Percentiles rank a stretch among this genome's conserved stretches.
phyloP scores from a whole-genome alignment of 2,113 vertebrate species.

The Carollia perspicillata region DNA sequence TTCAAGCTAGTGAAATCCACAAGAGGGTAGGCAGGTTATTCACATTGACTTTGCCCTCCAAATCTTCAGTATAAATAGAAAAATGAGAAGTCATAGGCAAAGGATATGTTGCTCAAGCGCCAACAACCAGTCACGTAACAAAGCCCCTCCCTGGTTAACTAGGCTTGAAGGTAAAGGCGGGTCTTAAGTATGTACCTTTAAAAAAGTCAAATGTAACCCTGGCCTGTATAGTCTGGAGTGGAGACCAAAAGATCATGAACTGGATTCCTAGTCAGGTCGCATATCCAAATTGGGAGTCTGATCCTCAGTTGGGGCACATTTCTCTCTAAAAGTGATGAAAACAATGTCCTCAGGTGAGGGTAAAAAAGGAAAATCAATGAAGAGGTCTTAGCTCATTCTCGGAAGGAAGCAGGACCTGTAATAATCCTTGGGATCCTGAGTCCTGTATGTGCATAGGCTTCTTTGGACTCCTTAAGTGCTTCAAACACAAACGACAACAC shows the following conservation, averaged over 20 bases:
- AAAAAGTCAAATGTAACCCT: background rate
- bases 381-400: background rate
- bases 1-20: conserved; percentile 31
- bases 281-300: too few relatives aligned
- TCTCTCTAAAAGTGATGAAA: background rate
- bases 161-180: background rate
- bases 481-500: background rate
- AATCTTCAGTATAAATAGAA: conserved; percentile 1
- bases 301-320: too few relatives aligned
- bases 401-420: background rate
- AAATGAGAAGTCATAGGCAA: background rate
- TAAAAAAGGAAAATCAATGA: background rate
- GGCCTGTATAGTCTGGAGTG: too few relatives aligned
- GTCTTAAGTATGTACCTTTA: background rate
- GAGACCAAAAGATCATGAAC: too few relatives aligned
- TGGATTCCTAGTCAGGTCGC: too few relatives aligned
- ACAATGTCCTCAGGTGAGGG: too few relatives aligned
- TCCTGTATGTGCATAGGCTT: background rate
- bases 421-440: background rate
- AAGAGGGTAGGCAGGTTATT: background rate
- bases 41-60: background rate
- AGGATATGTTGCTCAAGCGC: background rate
- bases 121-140: background rate
- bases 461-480: background rate
- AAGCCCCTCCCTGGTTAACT: background rate